phyloP scores from a whole-genome alignment of 2,797 vertebrate genomes.

The Darevskia nairensis region DNA sequence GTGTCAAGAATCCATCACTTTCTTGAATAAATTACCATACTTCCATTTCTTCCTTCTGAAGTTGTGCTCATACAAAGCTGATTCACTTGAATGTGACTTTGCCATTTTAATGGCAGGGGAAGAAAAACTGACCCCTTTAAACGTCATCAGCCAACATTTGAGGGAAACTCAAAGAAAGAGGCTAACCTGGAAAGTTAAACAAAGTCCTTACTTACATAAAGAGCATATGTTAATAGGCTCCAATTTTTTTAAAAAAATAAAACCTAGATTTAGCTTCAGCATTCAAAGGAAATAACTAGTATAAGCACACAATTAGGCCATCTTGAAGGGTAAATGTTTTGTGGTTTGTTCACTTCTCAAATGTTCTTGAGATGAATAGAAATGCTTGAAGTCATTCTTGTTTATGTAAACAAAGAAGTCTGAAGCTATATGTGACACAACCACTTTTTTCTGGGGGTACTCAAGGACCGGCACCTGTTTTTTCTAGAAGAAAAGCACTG shows the following conservation, averaged over 20 bases:
- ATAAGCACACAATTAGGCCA: neutral
- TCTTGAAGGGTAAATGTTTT: neutral
- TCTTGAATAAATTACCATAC: constrained; percentile 23
- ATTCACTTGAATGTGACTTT: constrained; percentile 12
- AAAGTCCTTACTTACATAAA: neutral
- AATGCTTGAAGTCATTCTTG: neutral
- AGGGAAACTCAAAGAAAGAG: neutral
- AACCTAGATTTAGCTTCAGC: neutral
- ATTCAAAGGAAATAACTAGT: neutral
- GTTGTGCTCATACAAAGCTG: neutral
- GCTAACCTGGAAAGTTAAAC: constrained; percentile 3
- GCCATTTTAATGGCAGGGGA: constrained; percentile 4
- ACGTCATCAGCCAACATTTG: neutral
- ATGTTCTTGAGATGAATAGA: neutral
- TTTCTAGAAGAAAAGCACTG: no score
- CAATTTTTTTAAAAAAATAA: neutral
- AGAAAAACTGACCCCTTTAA: neutral
- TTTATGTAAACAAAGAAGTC: neutral
- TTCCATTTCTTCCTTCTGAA: constrained; percentile 1
- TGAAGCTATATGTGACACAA: neutral
- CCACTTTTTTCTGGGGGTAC: no score
- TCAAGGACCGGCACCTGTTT: no score
- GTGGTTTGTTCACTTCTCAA: neutral
- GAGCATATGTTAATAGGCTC: neutral
- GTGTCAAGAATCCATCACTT: neutral